These are phyloP conservation scores for Opisthocomus hoazin DNA, from an alignment of 2,113 vertebrate genomes.

Conservation along the genomic window DNA sequence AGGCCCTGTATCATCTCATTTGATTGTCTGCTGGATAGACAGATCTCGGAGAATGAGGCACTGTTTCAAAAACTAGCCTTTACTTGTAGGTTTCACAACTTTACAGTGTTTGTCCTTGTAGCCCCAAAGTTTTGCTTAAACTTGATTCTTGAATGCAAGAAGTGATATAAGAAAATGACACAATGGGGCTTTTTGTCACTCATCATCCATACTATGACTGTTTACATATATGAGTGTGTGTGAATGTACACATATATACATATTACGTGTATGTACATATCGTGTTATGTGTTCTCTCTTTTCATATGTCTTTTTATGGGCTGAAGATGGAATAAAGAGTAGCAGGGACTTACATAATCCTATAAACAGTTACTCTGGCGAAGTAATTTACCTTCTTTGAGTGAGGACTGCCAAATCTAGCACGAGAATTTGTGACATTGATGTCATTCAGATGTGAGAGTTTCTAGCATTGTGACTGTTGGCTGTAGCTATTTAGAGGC, in stretches of 20 bases:
- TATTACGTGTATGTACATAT: background rate
- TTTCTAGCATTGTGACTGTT: conserved; percentile 8
- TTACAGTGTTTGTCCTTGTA: background rate
- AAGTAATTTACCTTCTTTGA: conserved; percentile 35
- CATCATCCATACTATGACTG: background rate
- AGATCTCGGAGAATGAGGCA: background rate
- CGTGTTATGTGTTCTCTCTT: background rate
- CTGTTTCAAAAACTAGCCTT: background rate
- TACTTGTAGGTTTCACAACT: background rate
- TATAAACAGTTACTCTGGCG: background rate
- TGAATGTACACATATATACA: background rate
- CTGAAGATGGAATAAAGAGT: background rate
- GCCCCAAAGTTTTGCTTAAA: background rate
- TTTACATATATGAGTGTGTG: background rate
- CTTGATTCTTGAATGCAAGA: background rate
- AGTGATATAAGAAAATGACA: background rate
- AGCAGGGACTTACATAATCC: background rate
- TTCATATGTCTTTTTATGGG: background rate
- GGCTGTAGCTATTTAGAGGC: background rate
- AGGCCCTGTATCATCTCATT: background rate
- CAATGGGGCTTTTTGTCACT: background rate
- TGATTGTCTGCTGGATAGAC: background rate
- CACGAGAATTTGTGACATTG: conserved; percentile 27
- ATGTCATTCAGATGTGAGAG: conserved; percentile 39
- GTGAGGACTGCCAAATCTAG: background rate